Evolutionary conservation across 1,140 invertebrate genomes (phyloP).

Genomic region (Orchesella cincta): DNA sequence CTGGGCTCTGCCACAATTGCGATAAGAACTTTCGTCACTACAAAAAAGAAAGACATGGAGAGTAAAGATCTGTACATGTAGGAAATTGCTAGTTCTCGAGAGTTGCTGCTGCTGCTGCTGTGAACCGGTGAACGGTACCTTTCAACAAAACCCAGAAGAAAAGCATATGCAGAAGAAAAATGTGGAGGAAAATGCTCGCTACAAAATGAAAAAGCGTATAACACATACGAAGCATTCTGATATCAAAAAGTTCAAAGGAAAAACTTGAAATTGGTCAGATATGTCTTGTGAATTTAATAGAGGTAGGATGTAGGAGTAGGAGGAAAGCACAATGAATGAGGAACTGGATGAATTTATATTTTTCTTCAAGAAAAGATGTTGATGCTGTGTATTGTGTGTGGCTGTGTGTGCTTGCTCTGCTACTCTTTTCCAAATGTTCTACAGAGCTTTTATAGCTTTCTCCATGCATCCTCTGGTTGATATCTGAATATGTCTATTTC

Average conservation of each 20-base stretch:
- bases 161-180: not conserved
- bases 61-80: too few species aligned
- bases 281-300: not conserved
- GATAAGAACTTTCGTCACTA: not conserved
- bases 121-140: too few species aligned
- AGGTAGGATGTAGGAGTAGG: not conserved
- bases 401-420: not conserved
- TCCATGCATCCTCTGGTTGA: too few species aligned
- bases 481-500: too few species aligned
- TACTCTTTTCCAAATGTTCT: too few species aligned
- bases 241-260: constrained; percentile 16
- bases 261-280: not conserved
- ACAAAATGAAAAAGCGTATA: not conserved
- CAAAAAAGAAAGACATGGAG: not conserved
- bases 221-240: not conserved
- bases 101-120: too few species aligned
- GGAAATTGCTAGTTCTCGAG: too few species aligned
- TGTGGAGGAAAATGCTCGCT: not conserved
- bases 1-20: not conserved
- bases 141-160: not conserved
- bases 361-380: not conserved
- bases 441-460: too few species aligned
- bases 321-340: not conserved
- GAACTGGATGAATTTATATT: not conserved
- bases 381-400: not conserved